These are phyloP conservation scores for Tethya wilhelma DNA, from an alignment of 37 sponge, comb jelly and placozoan species.

Conservation along the genomic window DNA sequence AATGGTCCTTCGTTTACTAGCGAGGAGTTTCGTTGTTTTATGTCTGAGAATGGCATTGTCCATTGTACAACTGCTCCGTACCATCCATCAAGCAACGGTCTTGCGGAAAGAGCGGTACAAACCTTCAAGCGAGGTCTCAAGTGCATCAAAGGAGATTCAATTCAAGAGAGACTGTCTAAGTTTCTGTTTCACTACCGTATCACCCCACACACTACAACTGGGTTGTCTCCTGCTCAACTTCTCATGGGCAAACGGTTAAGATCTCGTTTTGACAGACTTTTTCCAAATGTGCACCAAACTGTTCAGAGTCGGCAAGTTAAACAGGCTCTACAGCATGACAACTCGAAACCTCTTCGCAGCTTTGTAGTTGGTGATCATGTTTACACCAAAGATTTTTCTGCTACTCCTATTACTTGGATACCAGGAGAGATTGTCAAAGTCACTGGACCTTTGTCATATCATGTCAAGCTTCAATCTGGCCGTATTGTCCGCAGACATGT, in stretches of 20 bases:
- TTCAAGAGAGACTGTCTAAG: conserved; percentile 12
- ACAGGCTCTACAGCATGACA: conserved; percentile 8
- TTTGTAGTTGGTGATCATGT: conserved; percentile 12
- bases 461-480: neutral
- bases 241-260: conserved; percentile 28
- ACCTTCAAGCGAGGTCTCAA: conserved; percentile 32
- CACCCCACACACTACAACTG: conserved; percentile 46
- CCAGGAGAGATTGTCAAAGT: neutral
- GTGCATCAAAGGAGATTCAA: neutral
- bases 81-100: conserved; percentile 64
- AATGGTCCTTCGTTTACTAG: conserved; percentile 49
- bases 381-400: neutral
- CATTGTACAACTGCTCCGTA: conserved; percentile 41
- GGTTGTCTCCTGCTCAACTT: conserved; percentile 50
- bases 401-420: conserved; percentile 1
- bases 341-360: neutral
- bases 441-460: neutral
- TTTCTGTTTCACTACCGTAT: conserved; percentile 54
- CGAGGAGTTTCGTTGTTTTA: conserved; percentile 26
- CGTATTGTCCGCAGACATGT: conserved; percentile 1
- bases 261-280: conserved; percentile 27
- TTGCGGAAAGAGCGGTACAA: conserved; percentile 53
- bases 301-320: conserved; percentile 16
- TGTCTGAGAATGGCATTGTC: conserved; percentile 19
- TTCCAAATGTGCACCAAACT: conserved; percentile 21